Evolutionary conservation across 1,140 invertebrate species (phyloP).

Genomic region (Scylla paramamosain): DNA sequence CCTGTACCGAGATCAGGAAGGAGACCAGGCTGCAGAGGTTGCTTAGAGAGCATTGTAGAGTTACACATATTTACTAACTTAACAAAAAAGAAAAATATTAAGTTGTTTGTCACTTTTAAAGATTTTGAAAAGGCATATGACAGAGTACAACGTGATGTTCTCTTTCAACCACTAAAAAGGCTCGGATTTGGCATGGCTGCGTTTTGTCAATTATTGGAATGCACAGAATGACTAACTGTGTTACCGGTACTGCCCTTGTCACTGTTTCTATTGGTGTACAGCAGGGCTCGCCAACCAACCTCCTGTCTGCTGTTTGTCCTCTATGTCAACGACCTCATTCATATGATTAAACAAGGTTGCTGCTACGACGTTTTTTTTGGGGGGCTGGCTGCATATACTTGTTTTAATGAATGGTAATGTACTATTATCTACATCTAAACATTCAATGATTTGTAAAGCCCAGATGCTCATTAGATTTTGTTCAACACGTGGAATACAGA

Average conservation of each 20-base stretch:
- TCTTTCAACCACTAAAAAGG: not conserved
- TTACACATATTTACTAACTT: not conserved
- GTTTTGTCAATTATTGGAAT: not conserved
- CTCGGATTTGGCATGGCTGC: not conserved
- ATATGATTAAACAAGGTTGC: too few species aligned
- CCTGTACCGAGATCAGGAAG: not conserved
- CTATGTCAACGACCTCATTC: too few species aligned
- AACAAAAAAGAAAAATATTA: too few species aligned
- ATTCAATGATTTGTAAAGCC: too few species aligned
- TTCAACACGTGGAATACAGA: too few species aligned
- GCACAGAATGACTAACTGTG: slow-evolving; percentile 24
- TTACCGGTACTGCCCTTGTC: slow-evolving; percentile 35
- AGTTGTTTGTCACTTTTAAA: not conserved
- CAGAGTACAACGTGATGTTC: not conserved
- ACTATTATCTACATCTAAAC: too few species aligned
- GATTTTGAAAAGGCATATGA: not conserved
- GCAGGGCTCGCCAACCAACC: not conserved
- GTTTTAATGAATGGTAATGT: not conserved
- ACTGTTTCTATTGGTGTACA: slow-evolving; percentile 1
- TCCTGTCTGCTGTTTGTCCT: too few species aligned
- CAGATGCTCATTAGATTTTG: too few species aligned
- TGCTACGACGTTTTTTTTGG: not conserved
- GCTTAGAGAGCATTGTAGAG: not conserved
- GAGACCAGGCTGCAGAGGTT: not conserved
- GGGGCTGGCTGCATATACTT: not conserved